phyloP scores from a whole-genome alignment of 2,797 vertebrate genomes.

The Lacerta bilineata region DNA sequence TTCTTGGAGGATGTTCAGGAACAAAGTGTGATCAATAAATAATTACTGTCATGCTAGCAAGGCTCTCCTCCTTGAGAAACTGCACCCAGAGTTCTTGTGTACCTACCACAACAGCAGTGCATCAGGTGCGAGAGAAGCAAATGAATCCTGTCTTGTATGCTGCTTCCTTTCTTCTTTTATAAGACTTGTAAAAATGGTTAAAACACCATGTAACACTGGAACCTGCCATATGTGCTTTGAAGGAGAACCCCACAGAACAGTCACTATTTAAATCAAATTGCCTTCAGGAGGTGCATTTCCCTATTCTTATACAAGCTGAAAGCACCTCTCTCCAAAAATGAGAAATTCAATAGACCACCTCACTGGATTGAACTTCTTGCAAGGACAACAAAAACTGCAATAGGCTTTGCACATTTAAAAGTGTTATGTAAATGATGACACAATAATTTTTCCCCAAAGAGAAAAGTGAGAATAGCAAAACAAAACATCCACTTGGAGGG shows the following conservation, averaged over 20 bases:
- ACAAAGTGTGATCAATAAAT: slow-evolving; percentile 7
- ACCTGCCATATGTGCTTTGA: background rate
- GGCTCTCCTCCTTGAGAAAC: background rate
- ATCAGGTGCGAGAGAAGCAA: background rate
- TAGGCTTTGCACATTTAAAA: slow-evolving; percentile 43
- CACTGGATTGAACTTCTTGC: background rate
- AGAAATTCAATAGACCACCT: slow-evolving; percentile 1
- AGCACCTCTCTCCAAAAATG: background rate
- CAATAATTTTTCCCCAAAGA: background rate
- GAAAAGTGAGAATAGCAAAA: background rate
- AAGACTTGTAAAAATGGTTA: background rate
- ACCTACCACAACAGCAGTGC: background rate
- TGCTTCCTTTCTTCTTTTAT: background rate
- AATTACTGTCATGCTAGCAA: background rate
- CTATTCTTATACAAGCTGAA: background rate
- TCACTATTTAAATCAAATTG: background rate
- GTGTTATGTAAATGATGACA: background rate
- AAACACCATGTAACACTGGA: background rate
- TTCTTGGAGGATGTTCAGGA: background rate
- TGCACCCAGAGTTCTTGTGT: background rate
- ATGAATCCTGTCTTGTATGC: background rate
- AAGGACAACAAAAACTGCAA: background rate
- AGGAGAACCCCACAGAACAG: background rate
- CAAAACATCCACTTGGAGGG: background rate
- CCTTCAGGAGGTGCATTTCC: background rate